Percentiles rank a stretch among this genome's conserved stretches.
Conservation (phyloP, 2,113 vertebrate species). For the Edolisoma coerulescens region DNA sequence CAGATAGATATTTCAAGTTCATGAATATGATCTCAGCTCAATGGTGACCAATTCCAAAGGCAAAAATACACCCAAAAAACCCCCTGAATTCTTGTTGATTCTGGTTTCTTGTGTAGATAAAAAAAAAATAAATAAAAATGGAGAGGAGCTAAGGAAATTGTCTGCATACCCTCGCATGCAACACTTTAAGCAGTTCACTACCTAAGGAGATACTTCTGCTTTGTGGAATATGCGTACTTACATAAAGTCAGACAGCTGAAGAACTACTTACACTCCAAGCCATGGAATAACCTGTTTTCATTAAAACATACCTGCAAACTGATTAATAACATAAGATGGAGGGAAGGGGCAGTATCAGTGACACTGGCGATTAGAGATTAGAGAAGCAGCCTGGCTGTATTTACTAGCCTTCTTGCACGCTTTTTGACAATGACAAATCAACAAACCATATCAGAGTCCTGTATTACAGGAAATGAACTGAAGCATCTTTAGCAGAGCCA, state of each 20-base stretch:
- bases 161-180: background rate
- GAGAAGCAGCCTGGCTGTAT: background rate
- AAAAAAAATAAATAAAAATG: background rate
- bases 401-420: background rate
- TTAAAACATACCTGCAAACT: background rate
- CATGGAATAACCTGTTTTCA: background rate
- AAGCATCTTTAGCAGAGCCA: background rate
- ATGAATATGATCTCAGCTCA: background rate
- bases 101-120: background rate
- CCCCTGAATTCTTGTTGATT: background rate
- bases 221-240: background rate
- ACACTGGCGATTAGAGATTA: background rate
- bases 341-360: background rate
- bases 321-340: background rate
- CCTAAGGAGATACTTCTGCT: background rate
- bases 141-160: background rate
- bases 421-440: slow-evolving; percentile 17
- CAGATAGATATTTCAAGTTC: background rate
- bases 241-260: background rate
- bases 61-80: background rate
- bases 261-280: background rate
- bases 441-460: background rate
- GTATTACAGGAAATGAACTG: slow-evolving; percentile 1
- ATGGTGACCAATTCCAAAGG: background rate
- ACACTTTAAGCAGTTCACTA: background rate